phyloP scores from a whole-genome alignment of 2,113 vertebrate species.

The Tonatia bakeri region DNA sequence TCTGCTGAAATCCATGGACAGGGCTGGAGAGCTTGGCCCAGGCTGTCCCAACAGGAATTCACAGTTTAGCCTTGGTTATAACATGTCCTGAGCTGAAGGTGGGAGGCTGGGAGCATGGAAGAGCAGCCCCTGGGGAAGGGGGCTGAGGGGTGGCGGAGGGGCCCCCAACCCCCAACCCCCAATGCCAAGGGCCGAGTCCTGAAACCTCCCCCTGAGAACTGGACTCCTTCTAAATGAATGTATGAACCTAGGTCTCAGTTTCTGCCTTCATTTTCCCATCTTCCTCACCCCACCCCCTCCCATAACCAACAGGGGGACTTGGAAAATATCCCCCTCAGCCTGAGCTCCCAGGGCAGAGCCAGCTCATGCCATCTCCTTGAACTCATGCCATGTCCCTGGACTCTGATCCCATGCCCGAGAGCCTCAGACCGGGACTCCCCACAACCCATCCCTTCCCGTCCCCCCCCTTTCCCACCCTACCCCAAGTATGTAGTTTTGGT shows the following conservation, averaged over 20 bases:
- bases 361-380: conserved; percentile 60
- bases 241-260: conserved; percentile 51
- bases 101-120: conserved; percentile 68
- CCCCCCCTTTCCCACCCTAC: conserved; percentile 33
- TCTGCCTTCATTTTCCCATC: conserved; percentile 55
- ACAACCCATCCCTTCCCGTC: background rate
- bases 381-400: conserved; percentile 34
- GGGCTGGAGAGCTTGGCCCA: conserved; percentile 41
- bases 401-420: conserved; percentile 29
- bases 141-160: conserved; percentile 44
- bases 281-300: conserved; percentile 43
- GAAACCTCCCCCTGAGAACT: conserved; percentile 63
- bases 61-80: conserved; percentile 81
- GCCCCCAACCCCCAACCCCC: conserved; percentile 39
- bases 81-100: conserved; percentile 70
- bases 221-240: conserved; percentile 55
- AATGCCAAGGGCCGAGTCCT: conserved; percentile 71
- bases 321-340: background rate
- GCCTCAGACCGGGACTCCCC: conserved; percentile 33
- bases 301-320: background rate
- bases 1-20: conserved; percentile 52
- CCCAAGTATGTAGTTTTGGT: conserved; percentile 68
- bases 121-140: conserved; percentile 64
- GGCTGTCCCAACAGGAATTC: conserved; percentile 73
- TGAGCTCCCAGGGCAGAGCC: conserved; percentile 68